Conservation (phyloP, 2,113 vertebrate species). For the Marmota monax region DNA sequence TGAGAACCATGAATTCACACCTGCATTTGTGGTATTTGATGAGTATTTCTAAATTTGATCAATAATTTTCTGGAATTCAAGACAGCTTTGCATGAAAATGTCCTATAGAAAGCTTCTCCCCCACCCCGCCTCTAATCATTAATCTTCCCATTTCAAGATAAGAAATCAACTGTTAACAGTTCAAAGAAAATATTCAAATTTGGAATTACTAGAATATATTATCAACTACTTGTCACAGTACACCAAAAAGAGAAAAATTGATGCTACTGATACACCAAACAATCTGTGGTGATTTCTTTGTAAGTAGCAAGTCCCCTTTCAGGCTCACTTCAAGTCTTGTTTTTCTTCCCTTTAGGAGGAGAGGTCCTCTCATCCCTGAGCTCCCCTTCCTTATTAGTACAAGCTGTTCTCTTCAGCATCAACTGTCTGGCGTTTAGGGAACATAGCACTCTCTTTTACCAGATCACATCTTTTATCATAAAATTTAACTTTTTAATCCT, state of each 20-base stretch:
- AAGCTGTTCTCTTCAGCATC: not conserved
- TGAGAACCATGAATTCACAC: not conserved
- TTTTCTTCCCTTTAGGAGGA: not conserved
- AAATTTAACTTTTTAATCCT: conserved; percentile 14
- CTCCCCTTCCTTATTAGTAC: not conserved
- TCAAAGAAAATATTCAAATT: conserved; percentile 19
- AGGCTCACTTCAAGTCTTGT: not conserved
- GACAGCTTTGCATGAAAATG: not conserved
- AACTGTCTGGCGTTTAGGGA: not conserved
- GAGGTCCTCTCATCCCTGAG: not conserved
- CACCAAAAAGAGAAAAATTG: not conserved
- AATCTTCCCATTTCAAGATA: not conserved
- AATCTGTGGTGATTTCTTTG: not conserved
- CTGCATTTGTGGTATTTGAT: not conserved
- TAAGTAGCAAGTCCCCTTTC: not conserved
- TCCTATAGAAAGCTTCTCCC: not conserved
- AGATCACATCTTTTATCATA: not conserved
- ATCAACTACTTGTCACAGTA: not conserved
- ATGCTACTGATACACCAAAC: not conserved
- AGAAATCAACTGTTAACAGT: not conserved
- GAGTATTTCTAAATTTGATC: not conserved
- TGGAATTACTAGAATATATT: conserved; percentile 32
- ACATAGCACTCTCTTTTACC: not conserved
- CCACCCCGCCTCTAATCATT: not conserved
- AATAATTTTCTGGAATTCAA: conserved; percentile 36